Percentiles rank a stretch among this genome's conserved stretches.
phyloP scores from a whole-genome alignment of 2,113 vertebrate species.

The Holacanthus passer region DNA sequence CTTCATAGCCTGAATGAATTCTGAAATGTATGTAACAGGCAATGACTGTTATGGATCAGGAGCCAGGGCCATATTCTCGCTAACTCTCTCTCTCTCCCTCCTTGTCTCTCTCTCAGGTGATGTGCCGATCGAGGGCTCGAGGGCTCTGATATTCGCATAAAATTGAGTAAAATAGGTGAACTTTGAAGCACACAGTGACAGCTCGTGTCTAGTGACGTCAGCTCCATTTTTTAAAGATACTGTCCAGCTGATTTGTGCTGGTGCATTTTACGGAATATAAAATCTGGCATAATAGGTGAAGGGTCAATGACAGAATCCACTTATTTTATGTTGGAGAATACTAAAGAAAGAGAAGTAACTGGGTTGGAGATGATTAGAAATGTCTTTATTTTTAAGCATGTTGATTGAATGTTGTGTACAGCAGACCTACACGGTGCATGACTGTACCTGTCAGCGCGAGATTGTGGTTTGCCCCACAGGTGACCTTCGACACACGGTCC shows the following conservation, averaged over 20 bases:
- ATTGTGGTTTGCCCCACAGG: constrained; percentile 72
- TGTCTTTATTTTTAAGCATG: neutral
- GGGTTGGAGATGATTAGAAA: neutral
- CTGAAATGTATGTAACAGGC: constrained; percentile 99
- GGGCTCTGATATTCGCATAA: constrained; percentile 91
- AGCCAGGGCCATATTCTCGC: constrained; percentile 94
- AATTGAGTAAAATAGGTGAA: constrained; percentile 91
- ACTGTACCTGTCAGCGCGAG: constrained; percentile 70
- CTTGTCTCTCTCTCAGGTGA: constrained; percentile 72
- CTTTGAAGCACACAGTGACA: constrained; percentile 85
- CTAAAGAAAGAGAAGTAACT: neutral
- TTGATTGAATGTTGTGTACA: neutral
- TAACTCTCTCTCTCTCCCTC: constrained; percentile 69
- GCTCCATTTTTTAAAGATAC: constrained; percentile 21
- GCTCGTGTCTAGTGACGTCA: constrained; percentile 53
- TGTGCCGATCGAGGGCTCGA: constrained; percentile 70
- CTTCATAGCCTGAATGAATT: constrained; percentile 99
- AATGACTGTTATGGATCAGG: constrained; percentile 99
- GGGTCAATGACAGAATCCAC: neutral
- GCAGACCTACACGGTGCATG: neutral
- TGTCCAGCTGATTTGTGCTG: constrained; percentile 15
- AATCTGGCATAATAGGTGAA: neutral
- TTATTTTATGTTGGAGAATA: neutral
- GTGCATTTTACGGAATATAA: neutral
- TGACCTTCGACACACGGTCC: constrained; percentile 64